Percentiles rank a stretch among this genome's conserved stretches.
Conservation (phyloP, 2,113 vertebrate genomes). For the Paracanthobrama guichenoti region DNA sequence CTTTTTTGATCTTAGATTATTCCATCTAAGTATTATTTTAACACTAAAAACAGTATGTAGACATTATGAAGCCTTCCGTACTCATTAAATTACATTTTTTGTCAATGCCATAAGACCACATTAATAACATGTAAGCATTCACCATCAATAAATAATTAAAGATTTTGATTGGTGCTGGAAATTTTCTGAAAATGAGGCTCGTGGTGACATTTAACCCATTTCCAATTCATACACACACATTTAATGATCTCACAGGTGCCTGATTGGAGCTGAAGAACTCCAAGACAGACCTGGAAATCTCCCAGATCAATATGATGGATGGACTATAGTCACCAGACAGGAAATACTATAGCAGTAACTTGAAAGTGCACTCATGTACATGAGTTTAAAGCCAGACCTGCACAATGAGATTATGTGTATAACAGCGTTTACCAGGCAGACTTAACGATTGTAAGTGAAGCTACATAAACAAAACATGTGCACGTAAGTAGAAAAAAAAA, state of each 20-base stretch:
- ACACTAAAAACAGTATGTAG: not conserved
- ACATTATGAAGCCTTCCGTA: not conserved
- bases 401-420: conserved; percentile 12
- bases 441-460: not conserved
- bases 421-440: not conserved
- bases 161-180: not conserved
- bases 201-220: not conserved
- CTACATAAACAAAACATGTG: not conserved
- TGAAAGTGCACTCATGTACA: conserved; percentile 6
- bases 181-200: not conserved
- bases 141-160: not conserved
- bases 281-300: not conserved
- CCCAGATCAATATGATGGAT: conserved; percentile 30
- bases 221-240: not conserved
- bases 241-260: not conserved
- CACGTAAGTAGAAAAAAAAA: not conserved
- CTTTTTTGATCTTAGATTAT: not conserved
- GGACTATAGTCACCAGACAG: not conserved
- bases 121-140: not conserved
- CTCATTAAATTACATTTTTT: not conserved
- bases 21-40: not conserved
- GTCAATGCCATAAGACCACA: not conserved
- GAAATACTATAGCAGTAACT: not conserved
- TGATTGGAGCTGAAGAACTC: not conserved
- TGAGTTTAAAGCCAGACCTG: not conserved